phyloP scores from a whole-genome alignment of 2,797 vertebrate genomes.

The Chloroceryle inda region DNA sequence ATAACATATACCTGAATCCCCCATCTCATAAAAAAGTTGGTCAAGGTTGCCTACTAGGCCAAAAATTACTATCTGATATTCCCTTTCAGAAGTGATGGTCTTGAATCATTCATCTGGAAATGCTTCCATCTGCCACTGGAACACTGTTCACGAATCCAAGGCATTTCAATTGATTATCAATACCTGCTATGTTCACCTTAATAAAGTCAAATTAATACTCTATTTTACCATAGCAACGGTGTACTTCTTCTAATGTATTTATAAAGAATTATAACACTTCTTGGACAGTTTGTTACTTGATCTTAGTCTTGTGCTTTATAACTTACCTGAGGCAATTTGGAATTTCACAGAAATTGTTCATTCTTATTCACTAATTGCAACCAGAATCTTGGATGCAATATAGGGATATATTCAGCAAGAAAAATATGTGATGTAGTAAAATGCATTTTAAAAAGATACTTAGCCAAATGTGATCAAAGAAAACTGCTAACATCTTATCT shows the following conservation, averaged over 20 bases:
- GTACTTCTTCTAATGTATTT: neutral
- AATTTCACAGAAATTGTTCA: neutral
- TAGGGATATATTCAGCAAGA: neutral
- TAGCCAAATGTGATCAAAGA: neutral
- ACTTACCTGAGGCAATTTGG: neutral
- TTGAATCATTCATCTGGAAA: neutral
- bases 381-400: neutral
- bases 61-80: neutral
- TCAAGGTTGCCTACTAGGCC: neutral
- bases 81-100: neutral
- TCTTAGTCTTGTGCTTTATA: neutral
- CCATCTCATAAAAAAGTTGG: neutral
- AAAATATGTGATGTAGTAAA: neutral
- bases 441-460: neutral
- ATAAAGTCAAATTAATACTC: neutral
- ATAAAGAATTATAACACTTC: neutral
- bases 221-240: neutral
- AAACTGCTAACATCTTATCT: neutral
- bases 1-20: neutral
- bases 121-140: neutral
- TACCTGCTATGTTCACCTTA: neutral
- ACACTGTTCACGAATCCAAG: neutral
- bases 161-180: neutral
- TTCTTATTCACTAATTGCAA: neutral
- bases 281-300: neutral